A percentile compares a stretch with the other conserved stretches of the same genome.
These are phyloP conservation scores for Tautogolabrus adspersus DNA, from an alignment of 2,113 vertebrate species.

Conservation along the genomic window DNA sequence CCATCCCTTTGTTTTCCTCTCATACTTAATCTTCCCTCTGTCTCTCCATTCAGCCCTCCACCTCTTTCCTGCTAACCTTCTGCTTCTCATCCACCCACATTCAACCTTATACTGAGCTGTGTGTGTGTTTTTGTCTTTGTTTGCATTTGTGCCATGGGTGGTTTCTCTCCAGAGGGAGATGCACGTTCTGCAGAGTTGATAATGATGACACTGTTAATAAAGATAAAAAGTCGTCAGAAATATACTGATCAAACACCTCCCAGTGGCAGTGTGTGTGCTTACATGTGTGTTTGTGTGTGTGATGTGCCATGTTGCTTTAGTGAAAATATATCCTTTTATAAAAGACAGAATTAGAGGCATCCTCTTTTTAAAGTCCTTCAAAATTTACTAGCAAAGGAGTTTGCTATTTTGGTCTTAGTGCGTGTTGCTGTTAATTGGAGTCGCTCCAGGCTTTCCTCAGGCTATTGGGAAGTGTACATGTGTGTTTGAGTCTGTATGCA, in stretches of 20 bases:
- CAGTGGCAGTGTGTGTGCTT: constrained; percentile 3
- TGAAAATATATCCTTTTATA: constrained; percentile 27
- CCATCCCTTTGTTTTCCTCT: constrained; percentile 43
- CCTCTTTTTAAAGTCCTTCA: constrained; percentile 42
- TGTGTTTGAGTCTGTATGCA: constrained; percentile 1
- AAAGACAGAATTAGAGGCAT: constrained; percentile 39
- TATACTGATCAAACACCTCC: constrained; percentile 56
- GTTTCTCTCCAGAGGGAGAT: constrained; percentile 40
- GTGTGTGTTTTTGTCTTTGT: constrained; percentile 23
- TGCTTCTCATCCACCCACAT: constrained; percentile 58
- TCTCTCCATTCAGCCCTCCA: constrained; percentile 42
- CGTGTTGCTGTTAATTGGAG: constrained; percentile 70
- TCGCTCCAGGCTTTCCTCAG: constrained; percentile 65
- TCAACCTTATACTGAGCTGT: constrained; percentile 35
- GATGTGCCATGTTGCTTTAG: constrained; percentile 32
- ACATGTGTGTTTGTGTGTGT: constrained; percentile 3
- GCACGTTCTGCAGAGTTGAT: constrained; percentile 60
- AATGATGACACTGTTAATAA: constrained; percentile 63
- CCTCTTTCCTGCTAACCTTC: constrained; percentile 32
- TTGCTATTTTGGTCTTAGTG: constrained; percentile 53
- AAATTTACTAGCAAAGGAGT: constrained; percentile 60
- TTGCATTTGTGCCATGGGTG: constrained; percentile 18
- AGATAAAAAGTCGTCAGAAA: constrained; percentile 52
- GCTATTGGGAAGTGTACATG: constrained; percentile 54
- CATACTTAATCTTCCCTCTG: constrained; percentile 53